These are phyloP conservation scores for Gymnothorax reevesii DNA, from an alignment of 2,797 vertebrate genomes.

Conservation along the genomic window DNA sequence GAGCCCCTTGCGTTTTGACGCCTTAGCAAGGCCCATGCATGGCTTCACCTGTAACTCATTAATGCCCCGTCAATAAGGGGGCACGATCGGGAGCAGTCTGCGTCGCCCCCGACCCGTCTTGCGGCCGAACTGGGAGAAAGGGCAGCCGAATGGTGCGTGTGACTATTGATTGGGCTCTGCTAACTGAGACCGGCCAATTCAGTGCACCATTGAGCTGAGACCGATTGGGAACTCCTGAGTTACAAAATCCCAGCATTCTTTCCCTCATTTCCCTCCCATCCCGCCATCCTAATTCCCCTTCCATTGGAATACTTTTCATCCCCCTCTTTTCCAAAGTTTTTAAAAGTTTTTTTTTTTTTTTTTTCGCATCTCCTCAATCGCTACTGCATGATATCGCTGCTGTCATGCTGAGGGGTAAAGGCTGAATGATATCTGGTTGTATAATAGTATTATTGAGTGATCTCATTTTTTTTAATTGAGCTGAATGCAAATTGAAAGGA, in stretches of 20 bases:
- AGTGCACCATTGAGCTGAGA: conserved; percentile 76
- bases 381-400: background rate
- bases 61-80: conserved; percentile 17
- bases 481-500: background rate
- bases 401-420: background rate
- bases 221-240: conserved; percentile 75
- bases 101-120: conserved; percentile 32
- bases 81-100: background rate
- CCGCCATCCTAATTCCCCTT: background rate
- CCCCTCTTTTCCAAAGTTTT: background rate
- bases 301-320: conserved; percentile 11
- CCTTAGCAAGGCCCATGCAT: background rate
- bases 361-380: background rate
- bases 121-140: conserved; percentile 34
- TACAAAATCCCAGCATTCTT: conserved; percentile 59
- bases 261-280: background rate
- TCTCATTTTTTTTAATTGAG: background rate
- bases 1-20: background rate
- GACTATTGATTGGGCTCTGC: conserved; percentile 74
- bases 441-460: background rate
- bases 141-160: conserved; percentile 45
- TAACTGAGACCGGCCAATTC: conserved; percentile 78
- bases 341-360: conserved; percentile 1
- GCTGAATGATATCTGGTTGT: background rate
- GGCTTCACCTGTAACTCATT: conserved; percentile 15